phyloP scores from a whole-genome alignment of 2,888 invertebrate genomes.

The Coelinius sp. region DNA sequence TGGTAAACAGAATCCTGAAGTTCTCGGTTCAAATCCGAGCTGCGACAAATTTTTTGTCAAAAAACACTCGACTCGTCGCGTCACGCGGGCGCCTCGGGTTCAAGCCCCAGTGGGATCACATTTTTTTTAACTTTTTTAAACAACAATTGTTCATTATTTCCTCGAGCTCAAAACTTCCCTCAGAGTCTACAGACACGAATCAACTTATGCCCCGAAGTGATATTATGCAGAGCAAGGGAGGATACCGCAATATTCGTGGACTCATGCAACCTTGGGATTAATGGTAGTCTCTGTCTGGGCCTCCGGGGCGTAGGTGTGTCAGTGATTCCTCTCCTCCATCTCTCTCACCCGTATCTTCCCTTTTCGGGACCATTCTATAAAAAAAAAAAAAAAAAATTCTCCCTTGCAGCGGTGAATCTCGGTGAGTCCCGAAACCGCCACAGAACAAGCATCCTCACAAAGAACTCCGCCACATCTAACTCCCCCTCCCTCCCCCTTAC shows the following conservation, averaged over 20 bases:
- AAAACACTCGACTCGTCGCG: not conserved
- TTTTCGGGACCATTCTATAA: slow-evolving; percentile 11
- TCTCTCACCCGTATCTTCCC: slow-evolving; percentile 10
- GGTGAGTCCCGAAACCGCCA: slow-evolving; percentile 8
- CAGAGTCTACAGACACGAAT: not conserved
- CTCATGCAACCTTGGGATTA: slow-evolving; percentile 54
- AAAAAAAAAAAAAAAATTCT: slow-evolving; percentile 23
- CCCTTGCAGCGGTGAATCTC: slow-evolving; percentile 15
- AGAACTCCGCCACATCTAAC: slow-evolving; percentile 19
- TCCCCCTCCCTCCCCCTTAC: not conserved
- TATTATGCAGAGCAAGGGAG: slow-evolving; percentile 34
- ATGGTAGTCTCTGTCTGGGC: slow-evolving; percentile 58
- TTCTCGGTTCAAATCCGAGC: slow-evolving; percentile 22
- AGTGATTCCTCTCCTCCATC: slow-evolving; percentile 43
- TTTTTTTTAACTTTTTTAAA: slow-evolving; percentile 3
- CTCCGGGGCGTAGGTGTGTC: slow-evolving; percentile 59
- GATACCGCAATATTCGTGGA: slow-evolving; percentile 40
- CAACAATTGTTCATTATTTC: not conserved
- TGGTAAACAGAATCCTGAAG: slow-evolving; percentile 7
- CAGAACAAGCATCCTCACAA: slow-evolving; percentile 1
- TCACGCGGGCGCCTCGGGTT: slow-evolving; percentile 3
- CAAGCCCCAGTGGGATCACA: not conserved
- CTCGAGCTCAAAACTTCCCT: not conserved
- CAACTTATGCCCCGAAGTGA: slow-evolving; percentile 9
- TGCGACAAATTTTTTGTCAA: not conserved